phyloP scores from a whole-genome alignment of 2,113 vertebrate species.

The Gambusia affinis region DNA sequence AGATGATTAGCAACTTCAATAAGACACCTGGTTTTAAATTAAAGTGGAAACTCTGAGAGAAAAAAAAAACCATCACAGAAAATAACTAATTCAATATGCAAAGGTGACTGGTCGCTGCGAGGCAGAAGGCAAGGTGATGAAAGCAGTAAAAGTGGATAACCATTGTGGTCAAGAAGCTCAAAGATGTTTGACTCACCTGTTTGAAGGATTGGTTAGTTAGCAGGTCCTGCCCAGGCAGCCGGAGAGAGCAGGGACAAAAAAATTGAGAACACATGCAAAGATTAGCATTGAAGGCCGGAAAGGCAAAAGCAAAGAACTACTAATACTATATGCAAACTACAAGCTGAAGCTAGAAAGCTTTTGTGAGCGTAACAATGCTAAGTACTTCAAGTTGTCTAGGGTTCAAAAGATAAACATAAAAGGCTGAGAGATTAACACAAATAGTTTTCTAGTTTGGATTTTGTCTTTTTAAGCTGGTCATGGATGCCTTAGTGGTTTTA shows the following conservation, averaged over 20 bases:
- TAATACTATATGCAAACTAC: conserved; percentile 41
- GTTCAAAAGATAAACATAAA: conserved; percentile 31
- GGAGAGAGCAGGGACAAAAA: conserved; percentile 80
- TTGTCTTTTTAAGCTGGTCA: conserved; percentile 22
- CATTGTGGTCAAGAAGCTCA: conserved; percentile 16
- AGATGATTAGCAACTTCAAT: not conserved
- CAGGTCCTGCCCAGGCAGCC: conserved; percentile 90
- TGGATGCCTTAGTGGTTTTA: conserved; percentile 20
- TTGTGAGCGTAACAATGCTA: conserved; percentile 22
- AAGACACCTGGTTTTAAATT: not conserved
- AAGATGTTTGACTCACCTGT: conserved; percentile 86
- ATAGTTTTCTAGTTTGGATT: conserved; percentile 15
- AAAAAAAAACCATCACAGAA: not conserved
- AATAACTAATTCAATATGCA: not conserved
- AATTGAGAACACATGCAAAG: conserved; percentile 86
- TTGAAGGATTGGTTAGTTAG: conserved; percentile 93
- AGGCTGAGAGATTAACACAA: conserved; percentile 5
- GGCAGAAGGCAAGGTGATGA: conserved; percentile 40
- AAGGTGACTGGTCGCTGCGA: not conserved
- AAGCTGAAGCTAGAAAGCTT: conserved; percentile 55
- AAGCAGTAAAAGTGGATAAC: conserved; percentile 7
- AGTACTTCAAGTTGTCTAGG: conserved; percentile 39
- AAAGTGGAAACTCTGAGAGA: not conserved
- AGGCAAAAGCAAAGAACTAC: conserved; percentile 58
- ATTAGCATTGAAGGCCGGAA: conserved; percentile 74